These are phyloP conservation scores for Pterostichus niger DNA, from an alignment of 2,888 invertebrate genomes.

Conservation along the genomic window DNA sequence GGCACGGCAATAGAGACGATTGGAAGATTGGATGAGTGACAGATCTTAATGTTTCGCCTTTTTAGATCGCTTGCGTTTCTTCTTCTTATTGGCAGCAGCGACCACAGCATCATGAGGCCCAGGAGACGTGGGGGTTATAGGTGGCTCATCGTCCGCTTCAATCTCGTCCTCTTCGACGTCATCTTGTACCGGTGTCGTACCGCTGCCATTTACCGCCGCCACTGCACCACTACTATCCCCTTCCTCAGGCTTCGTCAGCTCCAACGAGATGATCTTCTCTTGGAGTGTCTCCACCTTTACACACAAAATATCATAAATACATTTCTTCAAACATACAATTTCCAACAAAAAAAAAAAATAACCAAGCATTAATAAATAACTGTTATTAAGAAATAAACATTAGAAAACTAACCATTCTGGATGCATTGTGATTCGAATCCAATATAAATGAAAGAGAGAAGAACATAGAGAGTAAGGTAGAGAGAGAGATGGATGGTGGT, in stretches of 20 bases:
- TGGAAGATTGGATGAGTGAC: slow-evolving; percentile 21
- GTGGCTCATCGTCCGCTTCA: slow-evolving; percentile 78
- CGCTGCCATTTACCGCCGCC: slow-evolving; percentile 8
- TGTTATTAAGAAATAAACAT: slow-evolving; percentile 37
- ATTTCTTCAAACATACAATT: neutral
- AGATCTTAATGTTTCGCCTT: slow-evolving; percentile 77
- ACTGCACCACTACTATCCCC: neutral
- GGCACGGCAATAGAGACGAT: neutral
- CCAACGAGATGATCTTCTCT: slow-evolving; percentile 94
- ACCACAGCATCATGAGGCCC: slow-evolving; percentile 79
- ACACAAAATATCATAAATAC: slow-evolving; percentile 5
- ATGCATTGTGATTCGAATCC: neutral
- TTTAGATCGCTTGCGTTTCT: slow-evolving; percentile 79
- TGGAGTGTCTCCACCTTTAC: slow-evolving; percentile 93
- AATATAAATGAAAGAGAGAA: neutral
- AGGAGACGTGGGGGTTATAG: slow-evolving; percentile 75
- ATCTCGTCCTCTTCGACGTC: slow-evolving; percentile 67
- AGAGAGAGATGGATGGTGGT: neutral
- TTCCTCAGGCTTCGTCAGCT: slow-evolving; percentile 81
- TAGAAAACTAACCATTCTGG: slow-evolving; percentile 51
- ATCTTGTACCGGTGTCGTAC: slow-evolving; percentile 15
- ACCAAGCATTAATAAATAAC: neutral
- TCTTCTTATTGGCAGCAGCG: slow-evolving; percentile 78
- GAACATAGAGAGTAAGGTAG: slow-evolving; percentile 5
- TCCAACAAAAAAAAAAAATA: neutral